Evolutionary conservation across 2,888 invertebrate genomes (phyloP).

Genomic region (Anticlea derivata): DNA sequence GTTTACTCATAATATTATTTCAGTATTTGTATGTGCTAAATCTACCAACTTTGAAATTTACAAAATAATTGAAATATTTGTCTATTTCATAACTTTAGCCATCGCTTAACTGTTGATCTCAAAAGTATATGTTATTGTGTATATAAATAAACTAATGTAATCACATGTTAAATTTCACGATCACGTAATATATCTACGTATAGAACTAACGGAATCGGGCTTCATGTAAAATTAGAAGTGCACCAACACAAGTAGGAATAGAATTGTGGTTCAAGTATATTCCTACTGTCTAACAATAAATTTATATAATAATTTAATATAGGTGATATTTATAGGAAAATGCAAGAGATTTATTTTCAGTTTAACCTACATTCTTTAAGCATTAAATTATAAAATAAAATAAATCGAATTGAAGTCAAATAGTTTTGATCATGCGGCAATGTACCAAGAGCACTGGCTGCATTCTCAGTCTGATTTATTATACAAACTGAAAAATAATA

Average conservation of each 20-base stretch:
- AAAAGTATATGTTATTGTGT: slow-evolving; percentile 75
- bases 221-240: slow-evolving; percentile 73
- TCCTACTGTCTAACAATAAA: slow-evolving; percentile 65
- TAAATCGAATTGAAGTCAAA: too few species aligned
- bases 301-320: slow-evolving; percentile 54
- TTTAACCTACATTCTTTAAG: too few species aligned
- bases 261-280: slow-evolving; percentile 67
- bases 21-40: slow-evolving; percentile 29
- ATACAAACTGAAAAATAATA: too few species aligned
- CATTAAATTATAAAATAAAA: too few species aligned
- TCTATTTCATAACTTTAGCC: slow-evolving; percentile 57
- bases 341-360: slow-evolving; percentile 53
- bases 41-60: slow-evolving; percentile 23
- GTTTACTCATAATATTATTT: slow-evolving; percentile 6
- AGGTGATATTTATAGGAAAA: slow-evolving; percentile 51
- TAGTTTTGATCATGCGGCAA: too few species aligned
- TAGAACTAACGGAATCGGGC: slow-evolving; percentile 62
- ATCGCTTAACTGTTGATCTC: slow-evolving; percentile 82
- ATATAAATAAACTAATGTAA: slow-evolving; percentile 71
- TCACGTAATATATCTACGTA: slow-evolving; percentile 68
- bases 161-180: slow-evolving; percentile 79
- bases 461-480: slow-evolving; percentile 21
- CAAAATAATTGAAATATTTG: slow-evolving; percentile 40
- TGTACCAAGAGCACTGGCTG: too few species aligned
- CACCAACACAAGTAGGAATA: slow-evolving; percentile 79